These are phyloP conservation scores for Chelmon rostratus DNA, from an alignment of 2,797 vertebrate genomes.

Conservation along the genomic window DNA sequence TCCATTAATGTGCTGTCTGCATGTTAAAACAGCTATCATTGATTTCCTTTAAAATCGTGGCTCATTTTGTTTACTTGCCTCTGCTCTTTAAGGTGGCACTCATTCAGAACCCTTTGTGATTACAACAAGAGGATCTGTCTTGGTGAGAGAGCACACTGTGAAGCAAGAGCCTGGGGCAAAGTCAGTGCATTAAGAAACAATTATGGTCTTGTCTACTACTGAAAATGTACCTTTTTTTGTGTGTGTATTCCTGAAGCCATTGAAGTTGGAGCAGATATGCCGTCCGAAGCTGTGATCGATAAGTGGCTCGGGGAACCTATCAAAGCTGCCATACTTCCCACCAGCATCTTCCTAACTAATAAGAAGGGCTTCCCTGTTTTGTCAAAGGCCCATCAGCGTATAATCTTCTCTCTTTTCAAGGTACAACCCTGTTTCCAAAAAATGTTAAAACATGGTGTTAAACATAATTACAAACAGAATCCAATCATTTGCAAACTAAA, in stretches of 20 bases:
- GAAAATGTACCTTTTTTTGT: slow-evolving; percentile 35
- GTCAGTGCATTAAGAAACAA: slow-evolving; percentile 32
- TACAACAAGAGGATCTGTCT: slow-evolving; percentile 95
- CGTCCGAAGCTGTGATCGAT: slow-evolving; percentile 90
- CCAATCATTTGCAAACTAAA: too few relatives aligned
- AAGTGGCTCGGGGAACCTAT: slow-evolving; percentile 97
- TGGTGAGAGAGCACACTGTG: slow-evolving; percentile 80
- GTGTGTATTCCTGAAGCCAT: slow-evolving; percentile 83
- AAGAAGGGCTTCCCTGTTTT: slow-evolving; percentile 96
- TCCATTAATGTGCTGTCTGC: slow-evolving; percentile 23
- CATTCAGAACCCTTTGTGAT: slow-evolving; percentile 94
- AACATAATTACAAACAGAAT: too few relatives aligned
- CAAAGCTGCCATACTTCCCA: slow-evolving; percentile 94
- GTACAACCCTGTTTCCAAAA: slow-evolving; percentile 66
- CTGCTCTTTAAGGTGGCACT: slow-evolving; percentile 90
- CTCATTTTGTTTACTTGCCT: slow-evolving; percentile 39
- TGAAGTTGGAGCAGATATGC: slow-evolving; percentile 93
- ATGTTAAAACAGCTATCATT: slow-evolving; percentile 36
- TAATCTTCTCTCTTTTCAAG: slow-evolving; percentile 95
- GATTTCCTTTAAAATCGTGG: slow-evolving; percentile 51
- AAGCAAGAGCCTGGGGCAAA: slow-evolving; percentile 11
- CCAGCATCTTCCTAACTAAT: slow-evolving; percentile 94
- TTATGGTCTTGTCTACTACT: slow-evolving; percentile 22
- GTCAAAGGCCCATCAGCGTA: slow-evolving; percentile 92
- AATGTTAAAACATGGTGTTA: too few relatives aligned